Base-by-base conservation (phyloP, 2,113 vertebrate species). In the Pseudorectes ferrugineus region DNA sequence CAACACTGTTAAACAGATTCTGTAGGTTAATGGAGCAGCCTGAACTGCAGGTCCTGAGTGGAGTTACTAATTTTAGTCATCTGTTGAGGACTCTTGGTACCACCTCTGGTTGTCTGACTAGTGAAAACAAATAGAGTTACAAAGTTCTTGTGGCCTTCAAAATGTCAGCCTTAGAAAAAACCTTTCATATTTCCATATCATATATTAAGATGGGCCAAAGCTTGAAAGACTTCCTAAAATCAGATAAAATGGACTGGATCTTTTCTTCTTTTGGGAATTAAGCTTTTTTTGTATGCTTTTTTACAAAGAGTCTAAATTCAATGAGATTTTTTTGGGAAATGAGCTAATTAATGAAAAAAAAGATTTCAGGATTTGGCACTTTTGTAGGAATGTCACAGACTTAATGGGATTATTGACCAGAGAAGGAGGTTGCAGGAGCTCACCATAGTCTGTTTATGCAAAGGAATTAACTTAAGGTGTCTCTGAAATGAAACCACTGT, bases 301-400 rank as follows among this genome's bases (percentile, higher is more conserved):
- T 70, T 65, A 31, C 11, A 20, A 49, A 62, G 58, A 76, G 15
- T 68, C 43, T 58, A 58, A 78, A 85, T 77, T 95, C 67, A 88
- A 71, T 52, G 43, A 89, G 51, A 51, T 62, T 93, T 42, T 38
- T 87, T 92, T 86, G 31, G 72, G 71, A 90, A 95, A 77, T 61
- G 28, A 93, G 52, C 22, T 77, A 93, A 78, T 88, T 92, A 92
- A 88, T 63, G 43, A 72, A 23, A 94, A 83, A 94, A 83, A 80
- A 63, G 4, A 43, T 83, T 76, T 94, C 72, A 83, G 51, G 31
- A 77, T 95, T 85, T 94, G 88, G 40, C 78, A 66, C 29, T 85
- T 96, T 25, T 85, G 43, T 84, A 83, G 68, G 40, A 83, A 65
- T 76, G 55, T 79, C 74, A 54, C 19, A 9, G 38, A 63, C 29